These are phyloP conservation scores for Formicarius rufipectus DNA, from an alignment of 2,113 vertebrate species.

Conservation along the genomic window DNA sequence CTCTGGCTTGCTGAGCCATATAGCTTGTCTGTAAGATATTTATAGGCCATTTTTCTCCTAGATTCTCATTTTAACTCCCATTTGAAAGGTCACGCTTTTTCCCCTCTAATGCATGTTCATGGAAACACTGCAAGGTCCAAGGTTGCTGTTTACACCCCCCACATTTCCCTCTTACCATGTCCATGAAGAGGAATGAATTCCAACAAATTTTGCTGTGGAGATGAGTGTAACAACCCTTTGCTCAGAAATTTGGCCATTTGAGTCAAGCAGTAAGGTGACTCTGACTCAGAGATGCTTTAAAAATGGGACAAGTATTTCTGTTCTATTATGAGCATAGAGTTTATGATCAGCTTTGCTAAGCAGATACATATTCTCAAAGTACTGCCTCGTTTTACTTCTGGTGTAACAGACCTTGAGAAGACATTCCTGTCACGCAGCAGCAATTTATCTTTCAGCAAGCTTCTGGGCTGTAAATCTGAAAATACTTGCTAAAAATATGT, in stretches of 20 bases:
- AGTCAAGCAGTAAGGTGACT: not conserved
- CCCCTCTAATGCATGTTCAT: rapidly evolving
- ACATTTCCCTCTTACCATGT: not conserved
- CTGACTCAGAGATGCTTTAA: not conserved
- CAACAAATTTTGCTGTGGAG: not conserved
- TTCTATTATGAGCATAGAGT: not conserved
- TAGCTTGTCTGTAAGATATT: not conserved
- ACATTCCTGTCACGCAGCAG: not conserved
- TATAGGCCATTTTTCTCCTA: not conserved
- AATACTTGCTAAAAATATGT: not conserved
- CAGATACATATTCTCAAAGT: not conserved
- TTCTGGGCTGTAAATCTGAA: not conserved
- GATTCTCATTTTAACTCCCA: not conserved
- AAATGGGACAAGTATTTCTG: not conserved
- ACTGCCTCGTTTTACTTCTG: not conserved
- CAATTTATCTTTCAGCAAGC: not conserved
- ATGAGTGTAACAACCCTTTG: not conserved
- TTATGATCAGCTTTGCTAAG: not conserved
- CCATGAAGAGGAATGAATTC: not conserved
- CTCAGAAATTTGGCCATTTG: not conserved
- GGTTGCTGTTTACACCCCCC: not conserved
- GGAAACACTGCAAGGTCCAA: not conserved
- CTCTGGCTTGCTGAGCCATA: not conserved
- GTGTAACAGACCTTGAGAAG: not conserved
- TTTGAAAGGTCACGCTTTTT: not conserved